Base-by-base conservation (phyloP, 2,797 vertebrate species). In the Gallinago solitaria region DNA sequence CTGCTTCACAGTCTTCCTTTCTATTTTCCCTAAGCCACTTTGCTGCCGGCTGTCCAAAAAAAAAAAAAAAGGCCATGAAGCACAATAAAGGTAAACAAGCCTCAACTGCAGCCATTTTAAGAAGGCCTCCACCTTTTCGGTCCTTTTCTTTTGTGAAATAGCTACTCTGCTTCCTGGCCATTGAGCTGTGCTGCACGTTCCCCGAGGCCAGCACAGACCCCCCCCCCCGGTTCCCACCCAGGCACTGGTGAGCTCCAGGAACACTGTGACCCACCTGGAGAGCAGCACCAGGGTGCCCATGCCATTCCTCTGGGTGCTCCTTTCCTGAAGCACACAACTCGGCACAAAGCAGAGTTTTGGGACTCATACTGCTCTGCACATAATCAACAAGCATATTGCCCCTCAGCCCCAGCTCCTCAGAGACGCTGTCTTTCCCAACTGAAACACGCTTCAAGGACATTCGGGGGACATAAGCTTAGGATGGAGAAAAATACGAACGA, bases 21-120 rank as follows among this genome's bases (percentile, higher is more conserved):
- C 69, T 69, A 3, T 75, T 95, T 88, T 89, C 63, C 83, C 79
- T 61, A 83, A 61, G 69, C 77, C 30, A 51, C 59, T 94, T 76
- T 74, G 77, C 50, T 79, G 54, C 78, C 92, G 70, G 71, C 48
- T 84, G 56, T 69, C 54, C 50, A 69, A 69, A 75, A 91, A 51
- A 50, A 48, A 48, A 16, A 16, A 43, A 57, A 45, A 74, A 83
- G 47, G 16, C 77, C 68, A 33, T 6, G 10, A 77, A 61, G 53
- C 67, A 74, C 84, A 91, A 80, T 51, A 82, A 95, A 88, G n/a
- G 67, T 87, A 94, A 94, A 90, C n/a, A 71, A 90, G 54, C 68
- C 79, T 39, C 50, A 45, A 8, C 4, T 73, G 71, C 9, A 83
- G 50, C 14, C 54, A 78, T 74, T 84, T 51, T 41, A 69, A 95